Conservation (phyloP, 1,140 invertebrate species). For the Octopus bimaculoides region DNA sequence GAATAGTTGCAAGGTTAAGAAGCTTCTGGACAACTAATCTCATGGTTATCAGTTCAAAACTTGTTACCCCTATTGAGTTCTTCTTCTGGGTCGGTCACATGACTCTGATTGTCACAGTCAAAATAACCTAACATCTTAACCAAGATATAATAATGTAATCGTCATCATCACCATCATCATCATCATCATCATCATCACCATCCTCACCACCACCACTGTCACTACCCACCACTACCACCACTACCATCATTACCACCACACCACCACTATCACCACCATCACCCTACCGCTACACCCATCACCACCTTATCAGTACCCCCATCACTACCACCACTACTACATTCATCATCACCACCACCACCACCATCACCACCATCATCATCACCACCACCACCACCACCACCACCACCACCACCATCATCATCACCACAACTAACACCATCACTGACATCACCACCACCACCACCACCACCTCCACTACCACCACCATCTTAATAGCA, state of each 20-base stretch:
- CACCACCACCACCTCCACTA: too few species aligned
- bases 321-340: neutral
- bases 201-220: too few species aligned
- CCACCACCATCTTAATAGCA: too few species aligned
- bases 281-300: neutral
- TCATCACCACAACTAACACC: neutral
- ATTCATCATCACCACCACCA: constrained; percentile 11
- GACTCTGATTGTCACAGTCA: constrained; percentile 5
- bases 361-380: constrained; percentile 12
- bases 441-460: too few species aligned
- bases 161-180: too few species aligned
- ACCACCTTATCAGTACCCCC: constrained; percentile 19
- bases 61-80: too few species aligned
- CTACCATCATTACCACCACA: neutral
- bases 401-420: constrained; percentile 15
- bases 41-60: too few species aligned
- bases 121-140: neutral
- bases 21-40: too few species aligned
- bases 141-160: neutral
- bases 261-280: constrained; percentile 17
- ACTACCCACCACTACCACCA: too few species aligned
- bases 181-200: too few species aligned
- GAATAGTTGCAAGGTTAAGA: too few species aligned
- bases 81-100: neutral
- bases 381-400: constrained; percentile 14